Percentiles rank a stretch among this genome's conserved stretches.
Conservation (phyloP, 2,888 invertebrate genomes). For the Nephrocerus scutellatus region DNA sequence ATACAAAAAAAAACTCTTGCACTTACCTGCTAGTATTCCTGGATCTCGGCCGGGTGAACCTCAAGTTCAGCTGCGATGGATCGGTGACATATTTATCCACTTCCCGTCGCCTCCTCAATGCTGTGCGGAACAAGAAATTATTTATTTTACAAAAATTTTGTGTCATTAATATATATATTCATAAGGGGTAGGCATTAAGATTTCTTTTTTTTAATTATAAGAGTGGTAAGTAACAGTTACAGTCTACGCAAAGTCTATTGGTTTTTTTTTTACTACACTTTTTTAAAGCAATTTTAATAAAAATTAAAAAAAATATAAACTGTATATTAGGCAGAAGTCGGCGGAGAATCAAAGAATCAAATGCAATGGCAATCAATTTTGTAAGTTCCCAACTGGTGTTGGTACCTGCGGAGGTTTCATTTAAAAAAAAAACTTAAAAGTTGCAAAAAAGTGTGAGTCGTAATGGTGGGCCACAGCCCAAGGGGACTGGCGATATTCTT, state of each 20-base stretch:
- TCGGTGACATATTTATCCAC: conserved; percentile 80
- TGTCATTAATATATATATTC: not conserved
- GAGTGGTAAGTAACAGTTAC: too few species aligned
- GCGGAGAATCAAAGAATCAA: conserved; percentile 4
- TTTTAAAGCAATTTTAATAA: conserved; percentile 1
- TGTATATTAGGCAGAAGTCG: not conserved
- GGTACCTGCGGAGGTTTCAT: too few species aligned
- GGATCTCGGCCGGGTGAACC: conserved; percentile 66
- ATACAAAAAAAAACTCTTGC: too few species aligned
- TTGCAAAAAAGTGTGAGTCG: too few species aligned
- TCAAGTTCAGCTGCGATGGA: conserved; percentile 72
- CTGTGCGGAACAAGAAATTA: conserved; percentile 16
- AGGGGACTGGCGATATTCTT: too few species aligned
- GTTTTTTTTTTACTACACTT: not conserved
- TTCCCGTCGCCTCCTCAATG: conserved; percentile 67
- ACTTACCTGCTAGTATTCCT: conserved; percentile 42
- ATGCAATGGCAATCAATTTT: too few species aligned
- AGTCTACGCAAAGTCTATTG: not conserved
- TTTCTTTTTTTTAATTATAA: too few species aligned
- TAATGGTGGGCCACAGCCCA: too few species aligned
- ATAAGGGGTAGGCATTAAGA: too few species aligned
- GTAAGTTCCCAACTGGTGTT: too few species aligned
- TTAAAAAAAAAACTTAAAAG: too few species aligned
- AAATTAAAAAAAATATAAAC: conserved; percentile 4
- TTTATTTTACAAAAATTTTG: conserved; percentile 2